These are phyloP conservation scores for Leptatherina wallacei DNA, from an alignment of 2,797 vertebrate species.

Conservation along the genomic window DNA sequence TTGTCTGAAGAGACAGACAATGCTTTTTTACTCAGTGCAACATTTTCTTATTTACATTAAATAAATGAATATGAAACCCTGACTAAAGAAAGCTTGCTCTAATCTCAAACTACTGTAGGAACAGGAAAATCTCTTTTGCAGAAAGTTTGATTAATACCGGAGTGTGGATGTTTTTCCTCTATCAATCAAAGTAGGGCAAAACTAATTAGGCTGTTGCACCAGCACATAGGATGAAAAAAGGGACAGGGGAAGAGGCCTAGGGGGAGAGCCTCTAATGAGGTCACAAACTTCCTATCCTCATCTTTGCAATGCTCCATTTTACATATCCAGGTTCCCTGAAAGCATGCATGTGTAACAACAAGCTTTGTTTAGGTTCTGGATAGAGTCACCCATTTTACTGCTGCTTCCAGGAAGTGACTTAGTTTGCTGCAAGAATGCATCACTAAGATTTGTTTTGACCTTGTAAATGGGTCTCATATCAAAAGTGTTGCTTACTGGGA, in stretches of 20 bases:
- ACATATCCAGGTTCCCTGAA: constrained; percentile 48
- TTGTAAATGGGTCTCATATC: not conserved
- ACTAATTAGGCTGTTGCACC: constrained; percentile 83
- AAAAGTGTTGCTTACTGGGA: not conserved
- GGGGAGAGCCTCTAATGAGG: constrained; percentile 80
- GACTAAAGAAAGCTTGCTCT: not conserved
- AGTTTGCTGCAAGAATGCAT: not conserved
- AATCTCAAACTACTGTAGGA: not conserved
- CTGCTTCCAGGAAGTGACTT: constrained; percentile 12
- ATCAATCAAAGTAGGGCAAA: constrained; percentile 83
- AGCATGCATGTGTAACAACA: constrained; percentile 12
- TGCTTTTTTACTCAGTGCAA: not conserved
- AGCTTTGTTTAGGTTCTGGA: constrained; percentile 29
- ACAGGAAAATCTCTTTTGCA: constrained; percentile 7
- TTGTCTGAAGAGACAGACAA: constrained; percentile 33
- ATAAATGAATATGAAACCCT: not conserved
- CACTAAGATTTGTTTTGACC: constrained; percentile 10
- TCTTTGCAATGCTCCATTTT: constrained; percentile 73
- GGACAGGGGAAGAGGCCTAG: constrained; percentile 75
- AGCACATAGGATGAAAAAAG: constrained; percentile 66
- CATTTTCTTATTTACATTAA: not conserved
- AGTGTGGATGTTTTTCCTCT: constrained; percentile 53
- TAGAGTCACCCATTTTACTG: constrained; percentile 7
- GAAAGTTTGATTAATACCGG: constrained; percentile 49
- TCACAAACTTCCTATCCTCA: constrained; percentile 72